These are phyloP conservation scores for Aleiodes alternator DNA, from an alignment of 2,888 invertebrate species.

Conservation along the genomic window DNA sequence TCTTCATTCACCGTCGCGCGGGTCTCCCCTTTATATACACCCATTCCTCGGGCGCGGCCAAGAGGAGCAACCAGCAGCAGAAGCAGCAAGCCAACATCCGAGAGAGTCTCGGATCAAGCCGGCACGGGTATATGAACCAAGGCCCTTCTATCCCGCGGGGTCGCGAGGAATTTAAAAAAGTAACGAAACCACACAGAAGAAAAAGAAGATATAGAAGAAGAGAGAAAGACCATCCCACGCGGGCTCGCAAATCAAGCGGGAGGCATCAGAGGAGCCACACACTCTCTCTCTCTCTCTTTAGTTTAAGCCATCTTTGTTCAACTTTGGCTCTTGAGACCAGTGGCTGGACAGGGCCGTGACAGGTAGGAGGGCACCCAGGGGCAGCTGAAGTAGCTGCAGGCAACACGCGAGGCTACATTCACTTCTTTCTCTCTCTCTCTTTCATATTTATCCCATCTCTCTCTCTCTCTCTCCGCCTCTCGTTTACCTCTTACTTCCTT, in stretches of 20 bases:
- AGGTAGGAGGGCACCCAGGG: conserved; percentile 64
- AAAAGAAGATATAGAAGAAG: conserved; percentile 35
- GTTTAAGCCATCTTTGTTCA: conserved; percentile 16
- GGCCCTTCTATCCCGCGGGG: conserved; percentile 48
- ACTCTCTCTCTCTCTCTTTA: conserved; percentile 22
- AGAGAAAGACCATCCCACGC: conserved; percentile 37
- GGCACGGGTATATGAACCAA: conserved; percentile 25
- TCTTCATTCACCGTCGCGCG: conserved; percentile 65
- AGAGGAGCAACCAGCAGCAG: conserved; percentile 11
- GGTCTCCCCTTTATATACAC: conserved; percentile 25
- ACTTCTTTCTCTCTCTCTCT: conserved; percentile 38
- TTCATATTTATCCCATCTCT: conserved; percentile 50
- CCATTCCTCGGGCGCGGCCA: conserved; percentile 35
- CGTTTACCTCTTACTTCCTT: conserved; percentile 34
- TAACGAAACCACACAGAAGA: conserved; percentile 55
- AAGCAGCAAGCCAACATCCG: background rate
- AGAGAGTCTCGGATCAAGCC: conserved; percentile 10
- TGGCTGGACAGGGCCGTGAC: conserved; percentile 64
- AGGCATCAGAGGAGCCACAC: conserved; percentile 42
- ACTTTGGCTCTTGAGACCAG: conserved; percentile 53
- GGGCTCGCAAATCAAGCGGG: conserved; percentile 63
- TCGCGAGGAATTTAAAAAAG: conserved; percentile 62
- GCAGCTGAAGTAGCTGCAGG: conserved; percentile 65
- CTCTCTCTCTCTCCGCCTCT: conserved; percentile 49
- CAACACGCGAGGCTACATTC: conserved; percentile 65